Evolutionary conservation across 2,113 vertebrate species (phyloP).

Genomic region (Pristiophorus japonicus): DNA sequence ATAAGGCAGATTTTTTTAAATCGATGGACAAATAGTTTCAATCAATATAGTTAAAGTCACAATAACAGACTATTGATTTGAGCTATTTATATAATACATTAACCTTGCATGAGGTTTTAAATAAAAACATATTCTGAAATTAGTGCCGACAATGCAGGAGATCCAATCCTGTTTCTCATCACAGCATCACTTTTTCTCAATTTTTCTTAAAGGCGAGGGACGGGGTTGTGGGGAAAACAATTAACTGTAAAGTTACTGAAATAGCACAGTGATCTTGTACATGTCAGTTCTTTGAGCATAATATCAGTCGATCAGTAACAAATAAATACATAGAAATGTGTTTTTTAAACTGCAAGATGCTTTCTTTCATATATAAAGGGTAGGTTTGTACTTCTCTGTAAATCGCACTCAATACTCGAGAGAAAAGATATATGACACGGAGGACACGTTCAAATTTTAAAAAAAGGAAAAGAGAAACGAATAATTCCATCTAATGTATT

Average conservation of each 20-base stretch:
- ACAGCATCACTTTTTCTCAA: not conserved
- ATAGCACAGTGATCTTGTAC: slow-evolving; percentile 24
- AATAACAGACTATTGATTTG: not conserved
- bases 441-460: slow-evolving; percentile 36
- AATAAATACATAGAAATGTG: not conserved
- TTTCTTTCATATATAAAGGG: not conserved
- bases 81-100: slow-evolving; percentile 32
- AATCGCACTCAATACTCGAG: not conserved
- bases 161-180: not conserved
- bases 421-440: not conserved
- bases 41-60: not conserved
- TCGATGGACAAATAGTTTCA: slow-evolving; percentile 11
- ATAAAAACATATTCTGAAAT: slow-evolving; percentile 20
- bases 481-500: not conserved
- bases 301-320: not conserved
- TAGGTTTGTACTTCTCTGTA: not conserved
- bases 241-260: not conserved
- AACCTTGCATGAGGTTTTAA: slow-evolving; percentile 33
- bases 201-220: not conserved
- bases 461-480: slow-evolving; percentile 39
- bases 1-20: not conserved
- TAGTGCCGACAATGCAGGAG: not conserved
- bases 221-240: not conserved
- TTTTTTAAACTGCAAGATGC: not conserved
- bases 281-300: not conserved